A percentile compares a stretch with the other conserved stretches of the same genome.
Conservation (phyloP, 2,113 vertebrate genomes). For the Sander vitreus region DNA sequence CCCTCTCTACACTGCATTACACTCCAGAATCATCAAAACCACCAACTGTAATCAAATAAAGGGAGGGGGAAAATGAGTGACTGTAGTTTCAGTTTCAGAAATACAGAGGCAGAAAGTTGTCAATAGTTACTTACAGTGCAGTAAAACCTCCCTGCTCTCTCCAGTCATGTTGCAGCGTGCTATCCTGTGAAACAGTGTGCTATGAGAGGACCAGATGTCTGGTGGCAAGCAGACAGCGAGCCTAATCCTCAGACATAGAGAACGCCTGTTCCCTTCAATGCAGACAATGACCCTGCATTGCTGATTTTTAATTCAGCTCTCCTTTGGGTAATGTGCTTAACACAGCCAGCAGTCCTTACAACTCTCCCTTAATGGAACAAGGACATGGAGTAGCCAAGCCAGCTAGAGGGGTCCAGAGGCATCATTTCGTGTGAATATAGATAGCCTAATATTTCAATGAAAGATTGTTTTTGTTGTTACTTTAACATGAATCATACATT, state of each 20-base stretch:
- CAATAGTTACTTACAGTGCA: constrained; percentile 88
- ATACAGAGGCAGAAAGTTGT: constrained; percentile 5
- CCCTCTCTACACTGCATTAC: not conserved
- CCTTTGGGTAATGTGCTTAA: constrained; percentile 63
- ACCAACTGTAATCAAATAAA: not conserved
- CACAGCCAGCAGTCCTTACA: constrained; percentile 15
- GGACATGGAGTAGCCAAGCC: too few relatives aligned
- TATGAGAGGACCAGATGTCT: constrained; percentile 77
- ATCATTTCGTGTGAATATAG: too few relatives aligned
- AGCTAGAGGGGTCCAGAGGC: too few relatives aligned
- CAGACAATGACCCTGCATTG: constrained; percentile 83
- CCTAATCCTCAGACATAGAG: constrained; percentile 77
- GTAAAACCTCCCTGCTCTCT: constrained; percentile 89
- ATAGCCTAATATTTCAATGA: too few relatives aligned
- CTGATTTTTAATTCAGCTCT: constrained; percentile 86
- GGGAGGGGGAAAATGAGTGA: not conserved
- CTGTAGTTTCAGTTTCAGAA: not conserved
- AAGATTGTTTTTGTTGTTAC: too few relatives aligned
- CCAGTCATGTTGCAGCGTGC: constrained; percentile 82
- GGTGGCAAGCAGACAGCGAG: constrained; percentile 69
- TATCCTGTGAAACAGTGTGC: constrained; percentile 72
- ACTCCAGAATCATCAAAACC: not conserved
- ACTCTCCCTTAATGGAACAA: constrained; percentile 14
- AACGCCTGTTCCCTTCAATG: constrained; percentile 77
- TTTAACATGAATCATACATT: too few relatives aligned